Evolutionary conservation across 2,888 invertebrate species (phyloP).

Genomic region (Amphipoea lucens): DNA sequence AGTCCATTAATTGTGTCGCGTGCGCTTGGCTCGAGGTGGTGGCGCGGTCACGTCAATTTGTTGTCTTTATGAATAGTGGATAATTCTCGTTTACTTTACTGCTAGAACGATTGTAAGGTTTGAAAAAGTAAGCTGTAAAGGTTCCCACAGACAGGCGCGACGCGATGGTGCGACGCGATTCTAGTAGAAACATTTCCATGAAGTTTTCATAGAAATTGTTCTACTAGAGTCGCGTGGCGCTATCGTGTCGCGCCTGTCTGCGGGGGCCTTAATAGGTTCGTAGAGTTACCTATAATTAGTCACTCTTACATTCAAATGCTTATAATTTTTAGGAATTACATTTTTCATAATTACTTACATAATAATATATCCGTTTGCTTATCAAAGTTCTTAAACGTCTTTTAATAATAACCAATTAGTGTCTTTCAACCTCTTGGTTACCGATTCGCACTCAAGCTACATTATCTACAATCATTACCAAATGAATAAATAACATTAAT

Average conservation of each 20-base stretch:
- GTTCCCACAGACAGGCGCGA: too few species aligned
- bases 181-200: too few species aligned
- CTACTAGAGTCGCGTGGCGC: too few species aligned
- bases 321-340: too few species aligned
- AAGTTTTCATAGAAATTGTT: too few species aligned
- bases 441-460: conserved; percentile 25
- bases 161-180: too few species aligned
- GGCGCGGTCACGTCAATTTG: conserved; percentile 26
- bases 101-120: not conserved
- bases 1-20: conserved; percentile 54
- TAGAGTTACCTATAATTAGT: too few species aligned
- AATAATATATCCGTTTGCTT: not conserved
- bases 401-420: conserved; percentile 26
- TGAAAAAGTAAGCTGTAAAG: not conserved
- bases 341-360: not conserved
- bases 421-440: conserved; percentile 5
- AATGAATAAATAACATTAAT: conserved; percentile 46
- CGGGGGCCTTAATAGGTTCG: too few species aligned
- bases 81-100: conserved; percentile 13
- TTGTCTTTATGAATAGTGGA: conserved; percentile 26
- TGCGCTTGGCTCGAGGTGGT: conserved; percentile 33
- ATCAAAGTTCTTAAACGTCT: not conserved
- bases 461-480: conserved; percentile 35
- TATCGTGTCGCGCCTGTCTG: too few species aligned
- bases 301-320: too few species aligned